Percentiles rank a stretch among this genome's conserved stretches.
Evolutionary conservation across 2,113 vertebrate genomes (phyloP).

Genomic region (Channa argus): DNA sequence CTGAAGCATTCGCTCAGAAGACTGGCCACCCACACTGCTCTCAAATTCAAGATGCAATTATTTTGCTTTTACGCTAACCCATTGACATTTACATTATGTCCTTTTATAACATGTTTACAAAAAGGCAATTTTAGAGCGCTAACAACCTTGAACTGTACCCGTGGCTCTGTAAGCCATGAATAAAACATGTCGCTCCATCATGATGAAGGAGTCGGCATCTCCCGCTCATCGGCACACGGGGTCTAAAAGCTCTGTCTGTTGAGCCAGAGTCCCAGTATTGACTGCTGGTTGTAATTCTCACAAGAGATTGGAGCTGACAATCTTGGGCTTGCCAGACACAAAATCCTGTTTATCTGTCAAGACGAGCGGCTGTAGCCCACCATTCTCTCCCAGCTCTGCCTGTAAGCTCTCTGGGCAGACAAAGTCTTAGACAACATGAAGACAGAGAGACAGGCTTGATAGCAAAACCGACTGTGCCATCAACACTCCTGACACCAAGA

Average conservation of each 20-base stretch:
- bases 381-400: constrained; percentile 56
- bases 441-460: constrained; percentile 49
- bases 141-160: constrained; percentile 33
- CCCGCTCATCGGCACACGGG: constrained; percentile 40
- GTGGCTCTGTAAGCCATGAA: constrained; percentile 45
- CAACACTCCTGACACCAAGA: constrained; percentile 39
- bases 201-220: constrained; percentile 54
- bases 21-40: constrained; percentile 5
- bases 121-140: constrained; percentile 14
- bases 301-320: constrained; percentile 75
- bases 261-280: constrained; percentile 63
- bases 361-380: constrained; percentile 53
- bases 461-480: constrained; percentile 20
- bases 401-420: constrained; percentile 63
- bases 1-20: constrained; percentile 4
- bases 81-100: constrained; percentile 49
- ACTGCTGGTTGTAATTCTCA: constrained; percentile 79
- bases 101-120: constrained; percentile 25
- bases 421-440: constrained; percentile 59
- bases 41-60: constrained; percentile 28
- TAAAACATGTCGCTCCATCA: constrained; percentile 54
- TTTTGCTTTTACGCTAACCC: constrained; percentile 18
- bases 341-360: constrained; percentile 82
- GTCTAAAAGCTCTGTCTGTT: constrained; percentile 47
- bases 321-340: constrained; percentile 73